phyloP scores from a whole-genome alignment of 2,888 invertebrate genomes.

The Acrocyrtus sp. region DNA sequence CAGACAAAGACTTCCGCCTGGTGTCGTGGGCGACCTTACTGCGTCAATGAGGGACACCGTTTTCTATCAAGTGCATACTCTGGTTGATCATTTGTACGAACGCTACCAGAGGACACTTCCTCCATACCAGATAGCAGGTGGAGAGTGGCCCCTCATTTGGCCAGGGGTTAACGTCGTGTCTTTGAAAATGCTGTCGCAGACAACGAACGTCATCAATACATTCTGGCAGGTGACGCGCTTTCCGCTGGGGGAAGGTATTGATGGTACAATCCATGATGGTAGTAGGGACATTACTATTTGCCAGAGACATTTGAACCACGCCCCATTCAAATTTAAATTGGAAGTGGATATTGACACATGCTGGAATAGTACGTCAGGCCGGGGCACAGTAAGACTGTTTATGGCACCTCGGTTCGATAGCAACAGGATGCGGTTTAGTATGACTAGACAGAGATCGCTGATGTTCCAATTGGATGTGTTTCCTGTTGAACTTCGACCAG shows the following conservation, averaged over 20 bases:
- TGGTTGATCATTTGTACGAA: constrained; percentile 81
- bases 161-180: constrained; percentile 32
- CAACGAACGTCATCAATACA: constrained; percentile 33
- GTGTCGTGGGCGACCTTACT: constrained; percentile 79
- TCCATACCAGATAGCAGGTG: constrained; percentile 70
- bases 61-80: constrained; percentile 87
- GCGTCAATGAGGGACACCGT: constrained; percentile 86
- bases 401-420: constrained; percentile 39
- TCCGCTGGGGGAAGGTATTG: constrained; percentile 34
- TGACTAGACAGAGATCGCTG: constrained; percentile 31
- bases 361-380: constrained; percentile 17
- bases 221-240: constrained; percentile 36
- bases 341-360: constrained; percentile 43
- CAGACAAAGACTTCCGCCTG: neutral
- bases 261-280: constrained; percentile 26
- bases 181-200: neutral
- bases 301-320: constrained; percentile 49
- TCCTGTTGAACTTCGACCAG: constrained; percentile 35
- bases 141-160: constrained; percentile 46
- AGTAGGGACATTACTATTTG: constrained; percentile 42
- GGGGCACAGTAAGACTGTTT: constrained; percentile 41
- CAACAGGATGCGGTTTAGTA: constrained; percentile 19
- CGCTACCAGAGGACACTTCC: constrained; percentile 78
- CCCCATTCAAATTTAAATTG: constrained; percentile 43
- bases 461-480: constrained; percentile 52